Conservation (phyloP, 2,888 invertebrate species). For the Caenorhabditis sp. region DNA sequence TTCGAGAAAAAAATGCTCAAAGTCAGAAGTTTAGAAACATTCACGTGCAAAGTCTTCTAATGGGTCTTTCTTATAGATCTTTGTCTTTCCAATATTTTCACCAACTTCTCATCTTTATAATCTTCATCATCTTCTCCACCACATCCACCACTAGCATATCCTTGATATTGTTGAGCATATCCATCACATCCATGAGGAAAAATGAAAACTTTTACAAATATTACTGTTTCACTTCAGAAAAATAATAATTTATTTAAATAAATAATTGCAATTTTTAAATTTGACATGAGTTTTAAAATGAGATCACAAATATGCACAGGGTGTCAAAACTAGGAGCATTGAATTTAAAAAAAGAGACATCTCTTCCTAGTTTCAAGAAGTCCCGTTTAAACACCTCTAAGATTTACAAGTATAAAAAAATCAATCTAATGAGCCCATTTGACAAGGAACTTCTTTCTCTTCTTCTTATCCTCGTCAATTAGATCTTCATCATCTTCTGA, state of each 20-base stretch:
- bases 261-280: neutral
- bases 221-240: too few species aligned
- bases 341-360: too few species aligned
- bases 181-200: constrained; percentile 28
- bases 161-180: constrained; percentile 14
- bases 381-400: too few species aligned
- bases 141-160: constrained; percentile 13
- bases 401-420: neutral
- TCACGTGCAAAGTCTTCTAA: constrained; percentile 49
- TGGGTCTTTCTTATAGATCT: constrained; percentile 45
- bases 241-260: too few species aligned
- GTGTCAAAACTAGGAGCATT: neutral
- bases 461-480: constrained; percentile 25
- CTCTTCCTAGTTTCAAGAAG: too few species aligned
- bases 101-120: constrained; percentile 35
- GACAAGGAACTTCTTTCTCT: constrained; percentile 20
- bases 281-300: neutral
- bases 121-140: constrained; percentile 9
- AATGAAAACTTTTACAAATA: too few species aligned
- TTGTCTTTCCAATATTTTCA: constrained; percentile 36
- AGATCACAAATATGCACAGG: neutral
- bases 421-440: constrained; percentile 35
- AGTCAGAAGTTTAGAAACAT: too few species aligned
- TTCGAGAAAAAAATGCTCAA: too few species aligned
- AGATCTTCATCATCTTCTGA: constrained; percentile 34